Evolutionary conservation across 2,888 invertebrate genomes (phyloP), one percentile per base, ranked within the genome.

Genomic region (Melitaea athalia): DNA sequence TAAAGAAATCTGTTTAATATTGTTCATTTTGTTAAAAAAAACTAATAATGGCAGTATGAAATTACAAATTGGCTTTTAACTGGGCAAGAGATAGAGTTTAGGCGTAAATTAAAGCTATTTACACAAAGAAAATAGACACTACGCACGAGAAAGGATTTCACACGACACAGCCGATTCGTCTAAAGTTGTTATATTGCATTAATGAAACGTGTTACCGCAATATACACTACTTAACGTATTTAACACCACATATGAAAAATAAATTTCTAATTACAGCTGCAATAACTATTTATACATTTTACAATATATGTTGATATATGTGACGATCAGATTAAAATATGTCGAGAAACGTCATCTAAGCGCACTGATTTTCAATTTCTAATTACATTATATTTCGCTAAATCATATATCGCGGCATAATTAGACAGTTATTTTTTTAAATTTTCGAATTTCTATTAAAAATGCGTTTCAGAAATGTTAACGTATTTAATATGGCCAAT

Each of bases 201-300:
- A 85, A 86, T 87, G 87, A 89, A 89, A 88, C 83, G 82, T 81
- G 81, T 87, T 83, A 85, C 87, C 91, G 89, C 85, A 86, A 85
- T 88, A 86, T 89, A 91, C 88, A 89, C 92, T 92, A 92, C 89
- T 85, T 91, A 91, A 90, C 85, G 87, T 91, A 90, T 89, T 89
- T 85, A 92, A 92, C 92, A 92, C 89, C 87, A 89, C 89, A 91
- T 92, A 92, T 92, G 91, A 92, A 92, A 92, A 92, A 92, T 92
- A 92, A 92, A 92, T 90, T 85, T 89, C 92, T 92, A 92, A 92
- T 89, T 92, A 92, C 90, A 89, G 91, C 88, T 89, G 92, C 91
- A 91, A 91, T 92, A 92, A 91, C 91, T 92, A 92, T 92, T 91
- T 92, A 90, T 92, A 92, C 91, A 92, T 91, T 92, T 88, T 89